phyloP scores from a whole-genome alignment of 2,113 vertebrate species.

The Eudyptes chrysolophus region DNA sequence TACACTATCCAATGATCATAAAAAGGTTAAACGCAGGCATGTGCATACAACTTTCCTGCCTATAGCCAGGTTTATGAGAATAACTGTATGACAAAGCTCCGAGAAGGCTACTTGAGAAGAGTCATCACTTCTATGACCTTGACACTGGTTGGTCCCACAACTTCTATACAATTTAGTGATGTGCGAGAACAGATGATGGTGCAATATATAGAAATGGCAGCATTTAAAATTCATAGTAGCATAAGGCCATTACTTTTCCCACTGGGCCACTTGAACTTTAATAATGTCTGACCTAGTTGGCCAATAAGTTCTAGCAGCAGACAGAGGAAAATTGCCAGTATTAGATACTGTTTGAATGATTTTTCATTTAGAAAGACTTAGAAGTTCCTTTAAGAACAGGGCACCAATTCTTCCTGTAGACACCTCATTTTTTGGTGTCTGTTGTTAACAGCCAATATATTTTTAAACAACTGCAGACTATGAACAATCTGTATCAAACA shows the following conservation, averaged over 20 bases:
- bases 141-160: conserved; percentile 70
- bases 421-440: conserved; percentile 54
- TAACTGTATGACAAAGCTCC: conserved; percentile 36
- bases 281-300: conserved; percentile 78
- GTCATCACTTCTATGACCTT: conserved; percentile 67
- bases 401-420: conserved; percentile 54
- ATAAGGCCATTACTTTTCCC: conserved; percentile 77
- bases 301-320: conserved; percentile 75
- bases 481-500: neutral
- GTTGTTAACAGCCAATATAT: neutral
- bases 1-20: neutral
- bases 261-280: conserved; percentile 76
- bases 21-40: neutral
- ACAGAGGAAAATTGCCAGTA: conserved; percentile 74
- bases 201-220: conserved; percentile 73
- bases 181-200: conserved; percentile 73
- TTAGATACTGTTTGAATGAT: conserved; percentile 70
- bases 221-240: conserved; percentile 81
- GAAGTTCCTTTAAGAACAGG: conserved; percentile 69
- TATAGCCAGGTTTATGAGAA: conserved; percentile 10
- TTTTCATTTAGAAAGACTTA: conserved; percentile 76
- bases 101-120: conserved; percentile 56
- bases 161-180: conserved; percentile 69
- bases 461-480: conserved; percentile 14
- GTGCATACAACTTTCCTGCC: neutral